These are phyloP conservation scores for Acinonyx jubatus DNA, from an alignment of 2,113 vertebrate species.

Conservation along the genomic window DNA sequence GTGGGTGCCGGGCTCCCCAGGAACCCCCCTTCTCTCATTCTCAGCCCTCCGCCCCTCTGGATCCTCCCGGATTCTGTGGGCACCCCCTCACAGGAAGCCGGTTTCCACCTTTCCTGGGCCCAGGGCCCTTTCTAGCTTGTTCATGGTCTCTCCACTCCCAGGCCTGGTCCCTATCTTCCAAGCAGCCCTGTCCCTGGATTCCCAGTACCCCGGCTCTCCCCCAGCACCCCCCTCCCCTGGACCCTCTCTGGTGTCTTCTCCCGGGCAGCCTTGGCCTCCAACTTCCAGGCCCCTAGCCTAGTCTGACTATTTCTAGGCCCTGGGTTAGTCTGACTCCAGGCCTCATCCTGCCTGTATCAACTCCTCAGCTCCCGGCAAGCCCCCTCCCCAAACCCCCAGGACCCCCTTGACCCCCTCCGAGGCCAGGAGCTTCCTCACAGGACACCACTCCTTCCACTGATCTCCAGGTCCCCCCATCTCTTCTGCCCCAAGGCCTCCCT, in stretches of 20 bases:
- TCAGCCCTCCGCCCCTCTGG: neutral
- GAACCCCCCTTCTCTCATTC: neutral
- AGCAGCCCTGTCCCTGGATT: constrained; percentile 2
- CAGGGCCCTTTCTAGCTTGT: constrained; percentile 43
- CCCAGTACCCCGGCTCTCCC: neutral
- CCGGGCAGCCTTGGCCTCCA: constrained; percentile 41
- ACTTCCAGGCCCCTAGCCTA: neutral
- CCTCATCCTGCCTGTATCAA: neutral
- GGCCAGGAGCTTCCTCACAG: neutral
- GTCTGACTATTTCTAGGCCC: constrained; percentile 39
- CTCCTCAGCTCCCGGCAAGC: neutral
- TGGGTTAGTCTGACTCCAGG: constrained; percentile 24
- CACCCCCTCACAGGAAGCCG: constrained; percentile 37
- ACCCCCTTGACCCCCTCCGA: neutral
- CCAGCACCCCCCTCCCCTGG: neutral
- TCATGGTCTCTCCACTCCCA: constrained; percentile 63
- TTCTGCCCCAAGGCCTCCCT: neutral
- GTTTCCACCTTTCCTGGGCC: constrained; percentile 57
- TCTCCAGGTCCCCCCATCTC: neutral
- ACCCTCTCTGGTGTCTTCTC: constrained; percentile 38
- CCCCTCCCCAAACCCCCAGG: neutral
- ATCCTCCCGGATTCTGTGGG: neutral
- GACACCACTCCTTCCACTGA: neutral
- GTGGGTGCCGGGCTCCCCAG: neutral
- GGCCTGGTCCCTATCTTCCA: constrained; percentile 36